phyloP scores from a whole-genome alignment of 2,113 vertebrate genomes.

The Cryptotis parvus region DNA sequence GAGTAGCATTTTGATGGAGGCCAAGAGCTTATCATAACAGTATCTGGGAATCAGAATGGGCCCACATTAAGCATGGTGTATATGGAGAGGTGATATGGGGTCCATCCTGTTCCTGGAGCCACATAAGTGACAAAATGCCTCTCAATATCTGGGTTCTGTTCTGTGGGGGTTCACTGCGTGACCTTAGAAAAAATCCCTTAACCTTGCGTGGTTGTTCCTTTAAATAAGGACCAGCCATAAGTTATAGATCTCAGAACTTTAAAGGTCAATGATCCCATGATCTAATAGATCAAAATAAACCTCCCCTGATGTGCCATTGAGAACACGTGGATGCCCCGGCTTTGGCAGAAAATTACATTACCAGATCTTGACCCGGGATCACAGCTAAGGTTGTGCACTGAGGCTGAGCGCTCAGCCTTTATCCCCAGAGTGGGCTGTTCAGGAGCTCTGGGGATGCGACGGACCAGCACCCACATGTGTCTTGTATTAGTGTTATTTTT shows the following conservation, averaged over 20 bases:
- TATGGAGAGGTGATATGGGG: too few species aligned
- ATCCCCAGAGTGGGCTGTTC: conserved; percentile 51
- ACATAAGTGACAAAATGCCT: neutral
- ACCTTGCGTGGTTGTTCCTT: conserved; percentile 9
- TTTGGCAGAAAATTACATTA: conserved; percentile 86
- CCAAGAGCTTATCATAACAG: conserved; percentile 68
- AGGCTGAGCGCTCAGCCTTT: conserved; percentile 68
- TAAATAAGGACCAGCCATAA: neutral
- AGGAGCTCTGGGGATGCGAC: conserved; percentile 72
- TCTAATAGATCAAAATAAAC: conserved; percentile 47
- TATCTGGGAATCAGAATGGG: conserved; percentile 65
- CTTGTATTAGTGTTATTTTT: conserved; percentile 86
- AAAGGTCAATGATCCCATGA: neutral
- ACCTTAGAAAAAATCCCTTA: neutral
- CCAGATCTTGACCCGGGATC: conserved; percentile 84
- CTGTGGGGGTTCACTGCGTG: neutral
- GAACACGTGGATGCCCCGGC: conserved; percentile 80
- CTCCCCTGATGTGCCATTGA: conserved; percentile 69
- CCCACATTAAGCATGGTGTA: neutral
- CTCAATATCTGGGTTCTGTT: neutral
- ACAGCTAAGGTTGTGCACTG: conserved; percentile 73
- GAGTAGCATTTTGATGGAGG: conserved; percentile 63
- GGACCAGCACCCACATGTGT: conserved; percentile 82
- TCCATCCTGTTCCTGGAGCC: neutral
- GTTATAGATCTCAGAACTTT: neutral